Base-by-base conservation (phyloP, 2,113 vertebrate species). In the Otis tarda region DNA sequence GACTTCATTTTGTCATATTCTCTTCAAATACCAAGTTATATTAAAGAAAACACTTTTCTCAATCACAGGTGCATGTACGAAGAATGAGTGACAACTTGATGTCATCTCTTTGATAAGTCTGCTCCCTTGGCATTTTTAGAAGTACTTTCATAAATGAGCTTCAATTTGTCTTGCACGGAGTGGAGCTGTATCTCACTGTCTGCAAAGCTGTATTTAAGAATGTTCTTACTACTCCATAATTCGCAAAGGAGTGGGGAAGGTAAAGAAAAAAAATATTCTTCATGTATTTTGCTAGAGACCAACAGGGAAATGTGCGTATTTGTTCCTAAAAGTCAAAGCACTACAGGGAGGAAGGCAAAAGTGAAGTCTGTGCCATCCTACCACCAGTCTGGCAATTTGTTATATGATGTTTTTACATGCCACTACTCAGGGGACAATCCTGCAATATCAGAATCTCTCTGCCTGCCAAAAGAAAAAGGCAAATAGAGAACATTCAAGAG, bases 41-140 rank as follows among this genome's bases (percentile, higher is more conserved):
- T 97, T 98, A 98, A 98, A 98, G 96, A 97, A 97, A 98, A 97
- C 93, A 98, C 97, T 97, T 98, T 96, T 96, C 93, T 96, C 96
- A 93, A 96, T 97, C 97, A 97, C 96, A 98, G 95, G 95, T 97
- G 93, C 68, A 8, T 92, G 75, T 81, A 93, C 24, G 28, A 94
- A 84, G 93, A 65, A 63, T 96, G 97, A 98, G 82, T 98, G 98
- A 97, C 98, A 98, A 90, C 97, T 96, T 93, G 93, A 94, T 97
- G 97, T 98, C 96, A 96, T 97, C 86, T 96, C 97, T 98, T 97
- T 98, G 97, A 97, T 98, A 97, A 97, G 93, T 82, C 95, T 96
- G 85, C 85, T 98, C 98, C 97, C 98, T 92, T 96, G 97, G 96
- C 95, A 97, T 96, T 97, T 98, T 96, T 68, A 93, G 92, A 95